phyloP scores from a whole-genome alignment of 2,888 invertebrate species.

The Deroplatys truncata region DNA sequence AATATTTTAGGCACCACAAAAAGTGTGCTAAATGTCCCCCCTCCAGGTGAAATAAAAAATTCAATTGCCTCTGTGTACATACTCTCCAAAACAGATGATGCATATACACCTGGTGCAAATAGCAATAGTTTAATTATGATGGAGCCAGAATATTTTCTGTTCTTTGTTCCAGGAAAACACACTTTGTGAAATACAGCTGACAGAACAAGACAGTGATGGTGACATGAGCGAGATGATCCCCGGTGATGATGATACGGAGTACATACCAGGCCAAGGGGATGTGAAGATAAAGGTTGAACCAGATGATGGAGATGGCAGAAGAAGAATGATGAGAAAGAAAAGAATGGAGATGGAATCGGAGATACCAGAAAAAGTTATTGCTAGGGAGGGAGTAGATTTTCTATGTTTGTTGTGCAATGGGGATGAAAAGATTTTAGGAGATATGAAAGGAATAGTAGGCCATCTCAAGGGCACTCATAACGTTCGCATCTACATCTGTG shows the following conservation, averaged over 20 bases:
- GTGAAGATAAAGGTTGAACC: slow-evolving; percentile 39
- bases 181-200: slow-evolving; percentile 20
- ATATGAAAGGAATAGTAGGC: slow-evolving; percentile 55
- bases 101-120: too few relatives aligned
- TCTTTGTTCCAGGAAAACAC: slow-evolving; percentile 21
- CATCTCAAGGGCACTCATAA: slow-evolving; percentile 62
- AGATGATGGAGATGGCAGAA: slow-evolving; percentile 32
- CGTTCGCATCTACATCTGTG: slow-evolving; percentile 64
- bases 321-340: slow-evolving; percentile 31
- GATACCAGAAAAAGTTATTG: slow-evolving; percentile 37
- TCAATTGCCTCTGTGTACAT: too few relatives aligned
- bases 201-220: slow-evolving; percentile 28
- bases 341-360: slow-evolving; percentile 35
- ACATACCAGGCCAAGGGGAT: slow-evolving; percentile 13
- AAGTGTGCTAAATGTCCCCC: too few relatives aligned
- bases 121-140: too few relatives aligned
- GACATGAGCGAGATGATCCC: slow-evolving; percentile 22
- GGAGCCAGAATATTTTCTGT: too few relatives aligned
- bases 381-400: slow-evolving; percentile 28
- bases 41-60: too few relatives aligned
- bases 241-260: slow-evolving; percentile 37
- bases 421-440: slow-evolving; percentile 45
- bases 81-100: too few relatives aligned
- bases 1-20: too few relatives aligned
- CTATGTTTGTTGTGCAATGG: slow-evolving; percentile 45